phyloP scores from a whole-genome alignment of 1,140 invertebrate genomes.

The Parasteatoda tepidariorum region DNA sequence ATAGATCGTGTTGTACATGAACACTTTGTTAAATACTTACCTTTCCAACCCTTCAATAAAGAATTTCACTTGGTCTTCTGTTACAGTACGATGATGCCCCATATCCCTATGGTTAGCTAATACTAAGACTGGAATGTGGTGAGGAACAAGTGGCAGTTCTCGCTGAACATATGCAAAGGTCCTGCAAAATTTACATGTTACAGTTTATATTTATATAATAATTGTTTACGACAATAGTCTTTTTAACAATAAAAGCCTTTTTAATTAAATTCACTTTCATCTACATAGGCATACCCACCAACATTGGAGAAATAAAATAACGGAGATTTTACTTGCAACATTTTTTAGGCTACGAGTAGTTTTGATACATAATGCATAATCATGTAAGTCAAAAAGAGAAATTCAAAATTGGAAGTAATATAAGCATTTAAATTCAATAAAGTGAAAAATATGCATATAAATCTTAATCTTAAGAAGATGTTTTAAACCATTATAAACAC shows the following conservation, averaged over 20 bases:
- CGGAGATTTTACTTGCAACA: no score
- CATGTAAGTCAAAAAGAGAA: no score
- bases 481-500: no score
- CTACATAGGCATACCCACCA: no score
- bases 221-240: neutral
- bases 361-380: no score
- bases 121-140: slow-evolving; percentile 89
- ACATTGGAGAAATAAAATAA: no score
- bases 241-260: neutral
- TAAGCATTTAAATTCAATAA: no score
- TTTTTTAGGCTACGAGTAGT: no score
- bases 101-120: slow-evolving; percentile 96
- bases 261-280: neutral
- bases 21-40: slow-evolving; percentile 57
- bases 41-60: slow-evolving; percentile 75
- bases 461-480: no score
- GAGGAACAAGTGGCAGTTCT: slow-evolving; percentile 86
- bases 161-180: slow-evolving; percentile 95
- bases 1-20: neutral
- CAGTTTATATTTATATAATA: neutral
- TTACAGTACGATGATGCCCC: slow-evolving; percentile 89
- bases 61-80: slow-evolving; percentile 77
- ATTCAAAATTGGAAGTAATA: no score
- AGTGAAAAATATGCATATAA: no score
- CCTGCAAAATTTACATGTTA: slow-evolving; percentile 72